phyloP scores from a whole-genome alignment of 2,888 invertebrate species.

The Tetramorium bicarinatum region DNA sequence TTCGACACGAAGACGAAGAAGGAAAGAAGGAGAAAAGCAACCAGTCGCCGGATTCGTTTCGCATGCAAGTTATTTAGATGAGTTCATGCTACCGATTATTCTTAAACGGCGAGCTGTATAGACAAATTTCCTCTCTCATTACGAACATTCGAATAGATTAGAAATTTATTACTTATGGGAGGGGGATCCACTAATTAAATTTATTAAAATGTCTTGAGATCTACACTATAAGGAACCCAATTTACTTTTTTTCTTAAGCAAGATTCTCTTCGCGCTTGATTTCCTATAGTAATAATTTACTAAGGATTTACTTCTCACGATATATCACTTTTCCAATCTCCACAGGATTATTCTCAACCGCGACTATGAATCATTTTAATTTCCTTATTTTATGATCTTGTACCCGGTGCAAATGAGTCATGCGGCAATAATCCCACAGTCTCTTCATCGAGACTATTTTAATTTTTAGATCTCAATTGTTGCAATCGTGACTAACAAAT shows the following conservation, averaged over 20 bases:
- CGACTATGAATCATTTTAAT: constrained; percentile 34
- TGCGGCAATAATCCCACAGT: background rate
- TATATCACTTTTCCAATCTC: constrained; percentile 33
- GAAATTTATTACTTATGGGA: background rate
- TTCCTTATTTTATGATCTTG: background rate
- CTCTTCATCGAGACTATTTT: constrained; percentile 1
- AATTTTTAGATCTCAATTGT: background rate
- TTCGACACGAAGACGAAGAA: background rate
- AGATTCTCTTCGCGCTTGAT: background rate
- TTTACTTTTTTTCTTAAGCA: background rate
- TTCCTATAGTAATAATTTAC: background rate
- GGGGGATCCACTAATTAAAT: constrained; percentile 15
- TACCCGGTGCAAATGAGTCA: background rate
- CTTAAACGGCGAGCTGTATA: background rate
- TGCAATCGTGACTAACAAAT: background rate
- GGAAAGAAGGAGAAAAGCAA: background rate
- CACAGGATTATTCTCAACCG: constrained; percentile 4
- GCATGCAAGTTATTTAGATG: constrained; percentile 3
- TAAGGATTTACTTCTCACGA: constrained; percentile 22
- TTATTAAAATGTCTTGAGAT: background rate
- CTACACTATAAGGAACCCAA: background rate
- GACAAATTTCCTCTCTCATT: constrained; percentile 4
- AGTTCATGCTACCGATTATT: background rate
- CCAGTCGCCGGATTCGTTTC: background rate
- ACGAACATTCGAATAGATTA: background rate